Percentiles rank a stretch among this genome's conserved stretches.
phyloP scores from a whole-genome alignment of 2,797 vertebrate species.

The Pseudopleuronectes americanus region DNA sequence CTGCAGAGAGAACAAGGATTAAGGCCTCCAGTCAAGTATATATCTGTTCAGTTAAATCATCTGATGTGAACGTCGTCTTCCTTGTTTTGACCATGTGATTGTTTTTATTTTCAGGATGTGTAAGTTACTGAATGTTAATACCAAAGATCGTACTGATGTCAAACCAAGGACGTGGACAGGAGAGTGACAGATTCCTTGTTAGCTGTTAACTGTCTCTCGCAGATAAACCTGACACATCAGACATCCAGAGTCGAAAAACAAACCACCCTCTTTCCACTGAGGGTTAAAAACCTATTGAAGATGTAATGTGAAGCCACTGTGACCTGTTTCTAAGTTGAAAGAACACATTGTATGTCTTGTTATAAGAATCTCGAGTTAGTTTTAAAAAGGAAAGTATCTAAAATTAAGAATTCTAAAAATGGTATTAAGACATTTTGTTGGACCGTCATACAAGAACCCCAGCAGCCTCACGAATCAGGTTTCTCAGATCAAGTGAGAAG shows the following conservation, averaged over 20 bases:
- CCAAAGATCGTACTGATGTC: conserved; percentile 30
- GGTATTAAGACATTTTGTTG: too few relatives aligned
- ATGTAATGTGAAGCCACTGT: conserved; percentile 8
- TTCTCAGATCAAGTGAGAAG: conserved; percentile 30
- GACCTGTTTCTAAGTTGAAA: neutral
- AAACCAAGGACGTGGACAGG: conserved; percentile 37
- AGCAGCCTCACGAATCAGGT: conserved; percentile 17
- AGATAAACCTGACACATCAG: conserved; percentile 35
- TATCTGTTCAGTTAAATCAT: neutral
- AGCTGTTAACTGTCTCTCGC: conserved; percentile 38
- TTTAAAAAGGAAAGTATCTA: neutral
- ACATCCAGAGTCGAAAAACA: conserved; percentile 31
- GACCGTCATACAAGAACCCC: neutral
- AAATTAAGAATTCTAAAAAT: too few relatives aligned
- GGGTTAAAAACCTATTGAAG: conserved; percentile 10
- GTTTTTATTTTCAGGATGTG: conserved; percentile 11
- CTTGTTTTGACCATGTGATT: neutral
- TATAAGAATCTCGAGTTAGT: neutral
- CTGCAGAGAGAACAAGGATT: conserved; percentile 74
- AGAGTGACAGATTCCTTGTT: conserved; percentile 40
- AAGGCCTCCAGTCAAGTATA: neutral
- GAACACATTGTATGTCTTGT: neutral
- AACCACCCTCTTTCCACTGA: neutral
- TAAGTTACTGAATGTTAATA: conserved; percentile 25
- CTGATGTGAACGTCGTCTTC: neutral